These are phyloP conservation scores for Coranthus polyacanthus DNA, from an alignment of 2,797 vertebrate species.

Conservation along the genomic window DNA sequence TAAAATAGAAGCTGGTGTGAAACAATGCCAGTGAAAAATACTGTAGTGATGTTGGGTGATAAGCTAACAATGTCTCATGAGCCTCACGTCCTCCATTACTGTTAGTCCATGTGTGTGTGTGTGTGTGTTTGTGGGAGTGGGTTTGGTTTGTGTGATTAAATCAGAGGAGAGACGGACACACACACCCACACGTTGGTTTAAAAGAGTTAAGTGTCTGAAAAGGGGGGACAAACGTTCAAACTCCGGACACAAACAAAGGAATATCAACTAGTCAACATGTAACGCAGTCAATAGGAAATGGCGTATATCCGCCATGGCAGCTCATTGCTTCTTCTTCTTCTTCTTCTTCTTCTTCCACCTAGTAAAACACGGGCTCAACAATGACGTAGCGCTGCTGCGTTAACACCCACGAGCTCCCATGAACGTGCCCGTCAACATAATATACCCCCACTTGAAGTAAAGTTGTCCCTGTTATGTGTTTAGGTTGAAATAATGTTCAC, in stretches of 20 bases:
- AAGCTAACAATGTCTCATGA: too few relatives aligned
- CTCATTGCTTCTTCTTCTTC: conserved; percentile 53
- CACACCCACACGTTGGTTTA: not conserved
- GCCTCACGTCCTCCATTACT: too few relatives aligned
- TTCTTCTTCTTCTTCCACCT: conserved; percentile 50
- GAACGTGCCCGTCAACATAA: not conserved
- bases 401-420: not conserved
- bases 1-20: too few relatives aligned
- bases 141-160: not conserved
- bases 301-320: conserved; percentile 73
- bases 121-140: conserved; percentile 6
- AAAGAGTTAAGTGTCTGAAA: not conserved
- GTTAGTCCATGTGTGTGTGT: not conserved
- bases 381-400: conserved; percentile 53
- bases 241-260: not conserved
- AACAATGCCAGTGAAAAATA: too few relatives aligned
- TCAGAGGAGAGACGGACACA: not conserved
- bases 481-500: not conserved
- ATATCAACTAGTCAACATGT: not conserved
- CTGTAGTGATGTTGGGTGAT: too few relatives aligned
- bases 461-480: not conserved
- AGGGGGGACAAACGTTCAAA: not conserved
- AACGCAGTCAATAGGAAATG: conserved; percentile 56
- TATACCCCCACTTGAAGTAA: not conserved
- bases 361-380: conserved; percentile 1